Conservation (phyloP, 2,888 invertebrate genomes). For the Boloria selene region DNA sequence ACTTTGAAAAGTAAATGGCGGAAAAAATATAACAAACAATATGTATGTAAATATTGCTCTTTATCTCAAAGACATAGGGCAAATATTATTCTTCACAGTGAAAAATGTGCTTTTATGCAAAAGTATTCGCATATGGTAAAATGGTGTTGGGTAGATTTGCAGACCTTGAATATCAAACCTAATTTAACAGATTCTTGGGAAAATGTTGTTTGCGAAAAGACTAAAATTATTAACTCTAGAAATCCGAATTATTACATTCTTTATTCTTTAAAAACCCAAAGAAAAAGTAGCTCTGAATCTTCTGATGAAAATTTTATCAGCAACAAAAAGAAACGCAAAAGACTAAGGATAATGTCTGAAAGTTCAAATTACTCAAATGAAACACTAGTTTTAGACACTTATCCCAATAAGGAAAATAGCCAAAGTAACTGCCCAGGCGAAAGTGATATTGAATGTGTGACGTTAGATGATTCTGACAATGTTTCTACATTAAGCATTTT, state of each 20-base stretch:
- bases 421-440: background rate
- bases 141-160: constrained; percentile 53
- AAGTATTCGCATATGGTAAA: constrained; percentile 50
- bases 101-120: constrained; percentile 44
- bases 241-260: constrained; percentile 51
- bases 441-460: constrained; percentile 53
- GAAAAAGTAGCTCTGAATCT: constrained; percentile 40
- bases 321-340: constrained; percentile 42
- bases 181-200: constrained; percentile 56
- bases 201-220: constrained; percentile 52
- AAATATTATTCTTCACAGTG: constrained; percentile 43
- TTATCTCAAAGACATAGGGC: constrained; percentile 39
- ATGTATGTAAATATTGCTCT: constrained; percentile 54
- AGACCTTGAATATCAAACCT: constrained; percentile 54
- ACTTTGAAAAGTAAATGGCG: constrained; percentile 42
- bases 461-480: constrained; percentile 62
- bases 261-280: constrained; percentile 47
- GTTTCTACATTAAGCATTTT: constrained; percentile 44
- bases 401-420: constrained; percentile 15
- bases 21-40: constrained; percentile 47
- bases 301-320: constrained; percentile 44
- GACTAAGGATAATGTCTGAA: constrained; percentile 49
- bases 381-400: constrained; percentile 46
- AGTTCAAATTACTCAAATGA: constrained; percentile 52
- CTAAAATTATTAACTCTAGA: constrained; percentile 53